Evolutionary conservation across 2,888 invertebrate genomes (phyloP).

Genomic region (Dorcus hopei): DNA sequence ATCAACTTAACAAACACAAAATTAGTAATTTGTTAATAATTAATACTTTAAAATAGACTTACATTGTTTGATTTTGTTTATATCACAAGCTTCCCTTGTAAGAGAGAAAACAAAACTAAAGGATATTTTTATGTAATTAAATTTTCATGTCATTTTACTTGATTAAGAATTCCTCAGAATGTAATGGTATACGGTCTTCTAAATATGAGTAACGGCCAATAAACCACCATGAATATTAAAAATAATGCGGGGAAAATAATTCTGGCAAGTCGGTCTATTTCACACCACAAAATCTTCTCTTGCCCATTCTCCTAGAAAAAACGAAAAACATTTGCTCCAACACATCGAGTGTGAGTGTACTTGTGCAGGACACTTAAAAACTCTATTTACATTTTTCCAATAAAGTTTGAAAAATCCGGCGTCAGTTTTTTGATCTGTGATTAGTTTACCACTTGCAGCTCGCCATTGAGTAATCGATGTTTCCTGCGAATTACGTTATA

Average conservation of each 20-base stretch:
- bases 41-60: too few relatives aligned
- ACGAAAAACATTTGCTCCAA: neutral
- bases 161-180: neutral
- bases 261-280: constrained; percentile 74
- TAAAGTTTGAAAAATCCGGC: constrained; percentile 22
- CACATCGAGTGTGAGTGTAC: neutral
- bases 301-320: constrained; percentile 58
- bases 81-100: neutral
- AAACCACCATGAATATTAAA: constrained; percentile 70
- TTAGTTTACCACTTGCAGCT: neutral
- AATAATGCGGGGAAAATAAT: constrained; percentile 77
- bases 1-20: too few relatives aligned
- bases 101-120: neutral
- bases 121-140: neutral
- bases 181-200: neutral
- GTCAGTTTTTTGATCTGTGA: neutral
- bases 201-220: constrained; percentile 71
- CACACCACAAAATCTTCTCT: constrained; percentile 72
- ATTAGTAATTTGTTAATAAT: too few relatives aligned
- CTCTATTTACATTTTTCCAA: constrained; percentile 38
- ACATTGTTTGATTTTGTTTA: too few relatives aligned
- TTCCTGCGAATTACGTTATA: neutral
- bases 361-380: too few relatives aligned
- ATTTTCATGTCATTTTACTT: neutral
- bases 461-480: neutral